Base-by-base conservation (phyloP, 2,797 vertebrate species). In the Pitangus sulphuratus region DNA sequence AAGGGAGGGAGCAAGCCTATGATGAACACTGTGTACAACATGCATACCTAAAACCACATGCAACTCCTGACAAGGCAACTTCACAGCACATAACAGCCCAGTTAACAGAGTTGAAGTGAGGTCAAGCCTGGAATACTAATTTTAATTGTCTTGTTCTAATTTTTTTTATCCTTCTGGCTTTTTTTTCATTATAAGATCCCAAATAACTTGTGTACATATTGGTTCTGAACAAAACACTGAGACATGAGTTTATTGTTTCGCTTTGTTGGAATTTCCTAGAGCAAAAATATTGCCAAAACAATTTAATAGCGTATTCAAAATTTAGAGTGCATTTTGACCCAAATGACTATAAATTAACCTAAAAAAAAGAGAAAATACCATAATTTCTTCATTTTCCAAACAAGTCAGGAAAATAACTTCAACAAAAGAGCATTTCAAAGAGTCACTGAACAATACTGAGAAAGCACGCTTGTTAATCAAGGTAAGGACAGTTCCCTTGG, bases 281-380 rank as follows among this genome's bases (percentile, higher is more conserved):
- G 68, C 45, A 92, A 91, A 90, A 92, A 90, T 33, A 66, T 5
- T 87, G 88, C 88, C 94, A 85, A 85, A 94, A 76, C 76, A 87
- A 87, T 84, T 92, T 94, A 90, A 84, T 35, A 96, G 76, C 0
- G 40, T 54, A 91, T 87, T 94, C 84, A 96, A 89, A 80, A 84
- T 92, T 58, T 92, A 87, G 37, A 74, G n/a, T 16, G 35, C 68
- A 72, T 92, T 93, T 91, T 93, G 60, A 89, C 82, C 66, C 85
- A 87, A 89, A 70, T 70, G 53, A 79, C 50, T 79, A 87, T 56
- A 95, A 96, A 93, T 89, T 84, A 92, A 79, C 28, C 37, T 33
- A 26, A 76, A 66, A 80, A 69, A 72, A 51, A 11, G 19, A 16
- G 20, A 18, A 74, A 44, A 87, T 18, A 81, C 75, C 80, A 78